Base-by-base conservation (phyloP, 2,797 vertebrate species). In the Distichodus sexfasciatus region DNA sequence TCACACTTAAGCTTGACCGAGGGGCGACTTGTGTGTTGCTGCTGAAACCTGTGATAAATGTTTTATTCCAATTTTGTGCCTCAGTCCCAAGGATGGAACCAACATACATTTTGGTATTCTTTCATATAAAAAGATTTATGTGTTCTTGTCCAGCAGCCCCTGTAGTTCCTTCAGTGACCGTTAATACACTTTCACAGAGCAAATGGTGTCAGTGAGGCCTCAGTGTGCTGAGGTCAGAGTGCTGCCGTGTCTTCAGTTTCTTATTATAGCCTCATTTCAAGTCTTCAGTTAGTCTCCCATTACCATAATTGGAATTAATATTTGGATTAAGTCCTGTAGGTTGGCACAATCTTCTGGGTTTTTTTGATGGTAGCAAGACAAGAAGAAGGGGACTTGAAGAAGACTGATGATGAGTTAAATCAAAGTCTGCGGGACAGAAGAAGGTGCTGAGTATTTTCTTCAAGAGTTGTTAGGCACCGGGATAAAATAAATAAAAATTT, bases 11-110 rank as follows among this genome's bases (percentile, higher is more conserved):
- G n/a, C n/a, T n/a, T n/a, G n/a, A n/a, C n/a, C n/a, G n/a, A n/a
- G n/a, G n/a, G n/a, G n/a, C n/a, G n/a, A n/a, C n/a, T n/a, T 72
- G 61, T 72, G 17, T 71, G 57, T 47, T 28, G 7, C 61, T 71
- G 68, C 51, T 58, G 40, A 58, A 58, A 58, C 4, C 5, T 23
- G 17, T 59, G 62, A 51, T 66, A 41, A 14, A n/a, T n/a, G n/a
- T n/a, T n/a, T 65, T 38, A 21, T 57, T 72, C n/a, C 33, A 10
- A 11, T 40, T n/a, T 21, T 15, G 19, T 29, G 66, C 36, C 54
- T 48, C 21, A 5, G n/a, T 28, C 55, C 29, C 6, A 28, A 38
- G 10, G 46, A 19, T 48, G 46, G 46, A 35, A 19, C 41, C 12
- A 41, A 12, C 15, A 6, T 40, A 23, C 4, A n/a, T 40, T 36